Evolutionary conservation across 2,113 vertebrate species (phyloP).

Genomic region (Etia nguti): DNA sequence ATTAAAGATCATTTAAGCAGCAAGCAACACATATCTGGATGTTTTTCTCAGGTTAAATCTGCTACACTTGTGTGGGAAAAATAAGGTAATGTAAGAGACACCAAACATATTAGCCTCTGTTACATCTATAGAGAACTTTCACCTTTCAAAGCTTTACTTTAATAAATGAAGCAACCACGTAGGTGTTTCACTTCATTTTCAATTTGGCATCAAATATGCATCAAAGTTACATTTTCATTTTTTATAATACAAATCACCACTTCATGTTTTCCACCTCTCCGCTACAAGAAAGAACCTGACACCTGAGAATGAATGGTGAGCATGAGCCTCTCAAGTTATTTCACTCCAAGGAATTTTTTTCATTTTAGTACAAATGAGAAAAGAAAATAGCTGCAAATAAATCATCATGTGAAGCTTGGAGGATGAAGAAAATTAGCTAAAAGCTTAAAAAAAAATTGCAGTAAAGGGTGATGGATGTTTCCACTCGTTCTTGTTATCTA

Average conservation of each 20-base stretch:
- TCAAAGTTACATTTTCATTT: neutral
- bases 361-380: neutral
- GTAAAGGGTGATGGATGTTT: neutral
- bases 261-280: neutral
- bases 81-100: neutral
- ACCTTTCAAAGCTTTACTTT: neutral
- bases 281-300: neutral
- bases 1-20: neutral
- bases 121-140: neutral
- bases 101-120: neutral
- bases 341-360: neutral
- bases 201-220: neutral
- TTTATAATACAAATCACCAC: neutral
- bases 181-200: neutral
- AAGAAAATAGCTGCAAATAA: neutral
- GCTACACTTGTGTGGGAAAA: neutral
- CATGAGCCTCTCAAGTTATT: neutral
- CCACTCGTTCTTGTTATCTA: neutral
- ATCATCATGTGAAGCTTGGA: neutral
- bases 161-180: neutral
- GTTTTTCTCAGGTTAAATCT: neutral
- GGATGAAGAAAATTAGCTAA: neutral
- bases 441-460: neutral
- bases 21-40: neutral
- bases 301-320: neutral